Evolutionary conservation across 2,888 invertebrate species (phyloP), one percentile per base, ranked within the genome.

Genomic region (Eupithecia subumbrata): DNA sequence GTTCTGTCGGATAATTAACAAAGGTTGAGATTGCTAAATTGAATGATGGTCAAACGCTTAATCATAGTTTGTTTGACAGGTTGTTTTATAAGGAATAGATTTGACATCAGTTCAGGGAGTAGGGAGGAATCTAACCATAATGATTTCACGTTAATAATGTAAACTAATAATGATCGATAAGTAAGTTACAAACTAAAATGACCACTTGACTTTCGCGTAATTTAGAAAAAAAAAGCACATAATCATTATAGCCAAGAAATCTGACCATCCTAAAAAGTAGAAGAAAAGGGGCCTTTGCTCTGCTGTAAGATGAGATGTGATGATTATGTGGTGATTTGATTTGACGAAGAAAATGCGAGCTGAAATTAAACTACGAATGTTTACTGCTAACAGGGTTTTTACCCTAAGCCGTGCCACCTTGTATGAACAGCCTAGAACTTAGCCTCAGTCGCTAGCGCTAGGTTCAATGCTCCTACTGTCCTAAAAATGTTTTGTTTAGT

Each of bases 401-500:
- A 40, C 9, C 40, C 43, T 14, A 52, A 52, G n/a, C 56, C 11
- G 3, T 56, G 22, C 25, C 60, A 25, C 22, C 22, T 5, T 22
- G 56, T 56, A 22, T 52, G 22, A 22, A 56, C 12, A 56, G 56
- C 60, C 60, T 60, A 60, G 25, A 60, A 60, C 60, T 60, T 5
- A 64, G 64, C 7, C 64, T 18, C 18, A 18, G 34, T 34, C 34
- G 22, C 43, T 63, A 40, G 25, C 3, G 0, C 43, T 60, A 40
- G 30, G 63, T 63, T 63, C 56, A 60, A 25, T 12, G 71, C 12
- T 16, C 25, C 16, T 30, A 43, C 43, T 25, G 40, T 25, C 40
- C 18, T 40, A 66, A 12, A 37, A 37, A 11, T 67, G n/a, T 67
- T 22, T 60, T 71, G 71, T 69, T 60, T 71, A 71, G 22, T 71